These are phyloP conservation scores for Ornithoptera priamus DNA, from an alignment of 2,888 invertebrate species.

Conservation along the genomic window DNA sequence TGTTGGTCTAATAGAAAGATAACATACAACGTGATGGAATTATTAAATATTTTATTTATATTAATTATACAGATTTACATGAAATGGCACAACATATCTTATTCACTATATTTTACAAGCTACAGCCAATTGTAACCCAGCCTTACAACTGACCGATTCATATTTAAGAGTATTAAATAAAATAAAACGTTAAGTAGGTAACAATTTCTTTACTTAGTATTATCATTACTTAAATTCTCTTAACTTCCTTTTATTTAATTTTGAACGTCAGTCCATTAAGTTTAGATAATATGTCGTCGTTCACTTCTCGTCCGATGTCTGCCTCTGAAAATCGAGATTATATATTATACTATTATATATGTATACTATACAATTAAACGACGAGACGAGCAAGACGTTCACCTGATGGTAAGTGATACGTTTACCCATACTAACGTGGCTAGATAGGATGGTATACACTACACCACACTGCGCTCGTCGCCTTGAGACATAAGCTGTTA, in stretches of 20 bases:
- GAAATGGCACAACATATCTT: constrained; percentile 61
- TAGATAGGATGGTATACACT: no score
- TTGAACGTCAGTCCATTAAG: constrained; percentile 58
- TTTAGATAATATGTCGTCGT: constrained; percentile 41
- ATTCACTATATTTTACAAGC: constrained; percentile 52
- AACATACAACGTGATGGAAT: constrained; percentile 4
- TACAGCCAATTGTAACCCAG: constrained; percentile 73
- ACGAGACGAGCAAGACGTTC: no score
- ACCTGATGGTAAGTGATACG: no score
- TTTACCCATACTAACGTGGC: no score
- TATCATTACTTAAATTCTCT: constrained; percentile 19
- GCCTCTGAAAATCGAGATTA: constrained; percentile 55
- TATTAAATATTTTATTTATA: constrained; percentile 26
- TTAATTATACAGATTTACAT: constrained; percentile 30
- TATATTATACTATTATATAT: no score
- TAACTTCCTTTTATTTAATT: constrained; percentile 28
- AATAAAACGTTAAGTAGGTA: constrained; percentile 28
- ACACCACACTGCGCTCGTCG: no score
- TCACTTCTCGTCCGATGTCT: constrained; percentile 59
- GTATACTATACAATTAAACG: no score
- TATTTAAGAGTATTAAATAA: constrained; percentile 53
- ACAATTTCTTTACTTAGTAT: constrained; percentile 28
- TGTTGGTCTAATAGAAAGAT: background rate
- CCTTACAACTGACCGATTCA: constrained; percentile 68
- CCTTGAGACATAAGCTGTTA: no score